A percentile compares a stretch with the other conserved stretches of the same genome.
Evolutionary conservation across 2,888 invertebrate genomes (phyloP).

Genomic region (Scaptomyza reducta): DNA sequence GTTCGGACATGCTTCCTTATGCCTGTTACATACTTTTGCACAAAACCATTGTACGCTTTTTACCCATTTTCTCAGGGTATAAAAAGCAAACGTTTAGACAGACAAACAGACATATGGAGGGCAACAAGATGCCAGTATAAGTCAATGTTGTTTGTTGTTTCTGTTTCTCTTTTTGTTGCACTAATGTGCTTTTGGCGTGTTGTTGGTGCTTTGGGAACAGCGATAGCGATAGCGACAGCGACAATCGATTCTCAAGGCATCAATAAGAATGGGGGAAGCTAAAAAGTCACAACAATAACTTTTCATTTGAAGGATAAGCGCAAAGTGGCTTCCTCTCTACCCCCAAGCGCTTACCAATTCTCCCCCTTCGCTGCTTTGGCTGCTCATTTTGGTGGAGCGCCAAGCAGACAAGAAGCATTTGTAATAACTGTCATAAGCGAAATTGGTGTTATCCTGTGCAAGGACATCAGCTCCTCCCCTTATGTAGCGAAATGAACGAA

Average conservation of each 20-base stretch:
- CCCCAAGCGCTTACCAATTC: too few relatives aligned
- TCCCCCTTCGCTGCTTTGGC: slow-evolving; percentile 5
- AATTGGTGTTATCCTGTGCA: slow-evolving; percentile 75
- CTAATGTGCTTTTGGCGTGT: slow-evolving; percentile 55
- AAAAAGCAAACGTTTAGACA: slow-evolving; percentile 5
- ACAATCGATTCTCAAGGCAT: slow-evolving; percentile 65
- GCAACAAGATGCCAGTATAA: slow-evolving; percentile 49
- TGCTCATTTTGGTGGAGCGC: slow-evolving; percentile 56
- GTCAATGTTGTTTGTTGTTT: slow-evolving; percentile 46
- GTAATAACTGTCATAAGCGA: slow-evolving; percentile 80
- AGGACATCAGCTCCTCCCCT: slow-evolving; percentile 27
- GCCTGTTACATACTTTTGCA: too few relatives aligned
- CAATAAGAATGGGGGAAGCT: slow-evolving; percentile 54
- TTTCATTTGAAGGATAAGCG: slow-evolving; percentile 71
- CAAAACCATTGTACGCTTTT: too few relatives aligned
- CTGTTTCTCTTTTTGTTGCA: slow-evolving; percentile 25
- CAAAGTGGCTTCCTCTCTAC: slow-evolving; percentile 53
- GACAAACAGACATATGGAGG: slow-evolving; percentile 25
- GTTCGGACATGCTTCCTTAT: too few relatives aligned
- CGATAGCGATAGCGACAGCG: slow-evolving; percentile 33
- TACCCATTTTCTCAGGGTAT: too few relatives aligned
- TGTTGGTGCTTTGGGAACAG: slow-evolving; percentile 26
- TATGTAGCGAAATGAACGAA: slow-evolving; percentile 53
- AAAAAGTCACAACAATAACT: slow-evolving; percentile 61
- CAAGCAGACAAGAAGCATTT: slow-evolving; percentile 69